These are phyloP conservation scores for Drosophila colorata DNA, from an alignment of 2,888 invertebrate genomes.

Conservation along the genomic window DNA sequence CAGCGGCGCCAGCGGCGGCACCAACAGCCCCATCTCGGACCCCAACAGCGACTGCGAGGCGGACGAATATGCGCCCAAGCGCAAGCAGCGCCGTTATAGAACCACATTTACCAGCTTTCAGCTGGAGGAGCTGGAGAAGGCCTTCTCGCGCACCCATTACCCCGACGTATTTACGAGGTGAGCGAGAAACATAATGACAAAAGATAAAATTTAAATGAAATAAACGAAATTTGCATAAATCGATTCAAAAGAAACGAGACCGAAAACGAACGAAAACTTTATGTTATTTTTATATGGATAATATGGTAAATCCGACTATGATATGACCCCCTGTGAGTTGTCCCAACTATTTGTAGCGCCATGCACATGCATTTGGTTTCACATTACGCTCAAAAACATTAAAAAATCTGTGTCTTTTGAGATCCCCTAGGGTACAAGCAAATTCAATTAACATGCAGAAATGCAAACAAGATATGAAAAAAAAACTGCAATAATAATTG, in stretches of 20 bases:
- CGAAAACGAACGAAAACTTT: slow-evolving; percentile 12
- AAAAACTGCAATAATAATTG: slow-evolving; percentile 61
- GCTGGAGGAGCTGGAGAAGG: slow-evolving; percentile 97
- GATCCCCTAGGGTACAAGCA: slow-evolving; percentile 25
- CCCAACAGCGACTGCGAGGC: slow-evolving; percentile 89
- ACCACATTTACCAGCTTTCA: slow-evolving; percentile 98
- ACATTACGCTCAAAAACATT: slow-evolving; percentile 25
- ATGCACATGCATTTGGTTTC: slow-evolving; percentile 31
- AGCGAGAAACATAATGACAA: slow-evolving; percentile 69
- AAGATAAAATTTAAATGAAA: slow-evolving; percentile 32
- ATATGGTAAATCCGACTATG: slow-evolving; percentile 38
- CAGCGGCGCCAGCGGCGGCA: slow-evolving; percentile 84
- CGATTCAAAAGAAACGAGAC: slow-evolving; percentile 32
- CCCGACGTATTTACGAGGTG: slow-evolving; percentile 99
- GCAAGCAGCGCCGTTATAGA: slow-evolving; percentile 95
- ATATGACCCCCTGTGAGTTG: slow-evolving; percentile 20
- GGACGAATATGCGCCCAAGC: slow-evolving; percentile 93
- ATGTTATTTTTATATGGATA: slow-evolving; percentile 37
- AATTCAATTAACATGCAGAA: slow-evolving; percentile 67
- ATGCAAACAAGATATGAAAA: slow-evolving; percentile 38
- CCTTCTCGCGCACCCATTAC: slow-evolving; percentile 98
- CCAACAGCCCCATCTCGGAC: slow-evolving; percentile 87
- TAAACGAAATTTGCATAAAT: slow-evolving; percentile 66
- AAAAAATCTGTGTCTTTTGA: slow-evolving; percentile 26
- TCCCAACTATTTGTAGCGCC: slow-evolving; percentile 35